These are phyloP conservation scores for Melinopterus prodromus DNA, from an alignment of 2,888 invertebrate genomes.

Conservation along the genomic window DNA sequence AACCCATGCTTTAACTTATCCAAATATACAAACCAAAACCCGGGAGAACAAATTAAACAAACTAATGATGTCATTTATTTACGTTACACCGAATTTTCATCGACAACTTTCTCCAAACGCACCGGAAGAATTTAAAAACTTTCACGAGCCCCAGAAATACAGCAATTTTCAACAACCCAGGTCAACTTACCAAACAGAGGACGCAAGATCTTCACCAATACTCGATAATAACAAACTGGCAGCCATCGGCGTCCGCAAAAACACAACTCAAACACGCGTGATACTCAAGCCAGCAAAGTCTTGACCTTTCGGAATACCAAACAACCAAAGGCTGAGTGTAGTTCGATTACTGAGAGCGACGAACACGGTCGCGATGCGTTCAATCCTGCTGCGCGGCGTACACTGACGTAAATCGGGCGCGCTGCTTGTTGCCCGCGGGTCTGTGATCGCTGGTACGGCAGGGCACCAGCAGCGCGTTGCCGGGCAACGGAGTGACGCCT, in stretches of 20 bases:
- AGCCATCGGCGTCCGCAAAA: neutral
- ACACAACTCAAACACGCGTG: neutral
- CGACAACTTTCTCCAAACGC: neutral
- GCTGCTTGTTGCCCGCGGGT: conserved; percentile 30
- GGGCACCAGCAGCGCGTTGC: conserved; percentile 36
- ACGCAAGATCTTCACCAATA: neutral
- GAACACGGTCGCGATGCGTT: neutral
- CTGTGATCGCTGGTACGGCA: conserved; percentile 33
- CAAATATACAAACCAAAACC: neutral
- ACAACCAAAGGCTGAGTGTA: neutral
- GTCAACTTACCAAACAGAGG: neutral
- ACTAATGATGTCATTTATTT: neutral
- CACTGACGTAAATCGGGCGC: conserved; percentile 32
- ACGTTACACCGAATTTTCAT: neutral
- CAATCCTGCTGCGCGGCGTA: conserved; percentile 23
- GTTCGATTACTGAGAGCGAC: neutral
- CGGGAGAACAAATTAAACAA: neutral
- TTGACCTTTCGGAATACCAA: neutral
- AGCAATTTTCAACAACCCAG: neutral
- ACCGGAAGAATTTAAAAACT: neutral
- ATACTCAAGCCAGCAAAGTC: neutral
- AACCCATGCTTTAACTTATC: neutral
- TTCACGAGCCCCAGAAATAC: neutral
- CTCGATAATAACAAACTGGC: neutral
- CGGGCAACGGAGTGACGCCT: conserved; percentile 44